Evolutionary conservation across 2,888 invertebrate species (phyloP).

Genomic region (Rhagonycha lutea): DNA sequence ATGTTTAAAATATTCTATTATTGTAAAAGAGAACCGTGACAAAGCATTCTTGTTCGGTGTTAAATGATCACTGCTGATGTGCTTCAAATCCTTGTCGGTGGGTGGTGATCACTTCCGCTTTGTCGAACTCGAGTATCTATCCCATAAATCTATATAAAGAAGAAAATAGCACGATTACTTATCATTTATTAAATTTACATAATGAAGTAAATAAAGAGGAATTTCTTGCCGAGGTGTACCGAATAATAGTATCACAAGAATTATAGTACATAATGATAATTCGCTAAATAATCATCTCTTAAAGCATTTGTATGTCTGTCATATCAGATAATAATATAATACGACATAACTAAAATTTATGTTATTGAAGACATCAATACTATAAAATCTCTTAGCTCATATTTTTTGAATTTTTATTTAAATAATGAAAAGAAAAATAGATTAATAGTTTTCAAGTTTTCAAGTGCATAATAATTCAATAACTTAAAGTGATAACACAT

Average conservation of each 20-base stretch:
- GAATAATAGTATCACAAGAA: neutral
- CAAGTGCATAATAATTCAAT: too few species aligned
- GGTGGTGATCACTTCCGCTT: conserved; percentile 47
- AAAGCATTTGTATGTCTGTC: too few species aligned
- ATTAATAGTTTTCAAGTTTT: too few species aligned
- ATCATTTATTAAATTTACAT: conserved; percentile 46
- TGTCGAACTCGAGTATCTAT: conserved; percentile 45
- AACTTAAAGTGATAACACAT: too few species aligned
- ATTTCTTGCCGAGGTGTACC: neutral
- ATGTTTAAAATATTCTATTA: conserved; percentile 19
- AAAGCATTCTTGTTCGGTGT: conserved; percentile 45
- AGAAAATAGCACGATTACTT: conserved; percentile 49
- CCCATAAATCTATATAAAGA: conserved; percentile 47
- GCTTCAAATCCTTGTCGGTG: conserved; percentile 41
- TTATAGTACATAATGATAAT: neutral
- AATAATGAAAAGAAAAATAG: too few species aligned
- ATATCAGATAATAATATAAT: too few species aligned
- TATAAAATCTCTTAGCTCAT: too few species aligned
- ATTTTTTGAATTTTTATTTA: too few species aligned
- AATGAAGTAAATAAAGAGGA: conserved; percentile 8
- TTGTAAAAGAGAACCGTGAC: conserved; percentile 39
- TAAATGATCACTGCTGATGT: conserved; percentile 46
- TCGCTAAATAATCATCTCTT: neutral
- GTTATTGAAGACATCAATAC: too few species aligned
- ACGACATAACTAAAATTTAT: too few species aligned